phyloP scores from a whole-genome alignment of 2,797 vertebrate species.

The Chelmon rostratus region DNA sequence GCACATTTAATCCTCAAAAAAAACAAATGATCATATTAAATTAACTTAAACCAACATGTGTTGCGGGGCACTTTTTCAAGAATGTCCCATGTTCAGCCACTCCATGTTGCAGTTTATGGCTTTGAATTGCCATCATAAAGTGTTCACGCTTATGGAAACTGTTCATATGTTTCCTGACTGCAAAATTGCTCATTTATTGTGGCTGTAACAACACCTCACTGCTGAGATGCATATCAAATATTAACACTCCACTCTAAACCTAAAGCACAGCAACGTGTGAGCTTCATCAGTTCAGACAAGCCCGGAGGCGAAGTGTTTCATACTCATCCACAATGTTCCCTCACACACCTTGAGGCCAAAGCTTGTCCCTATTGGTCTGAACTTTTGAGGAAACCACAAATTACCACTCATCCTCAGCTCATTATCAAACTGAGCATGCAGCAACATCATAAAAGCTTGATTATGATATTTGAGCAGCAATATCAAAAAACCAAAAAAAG shows the following conservation, averaged over 20 bases:
- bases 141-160: background rate
- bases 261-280: conserved; percentile 9
- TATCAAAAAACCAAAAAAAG: background rate
- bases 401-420: background rate
- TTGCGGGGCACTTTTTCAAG: background rate
- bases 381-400: conserved; percentile 4
- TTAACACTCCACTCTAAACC: conserved; percentile 19
- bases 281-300: conserved; percentile 23
- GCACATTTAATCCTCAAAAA: background rate
- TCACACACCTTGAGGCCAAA: conserved; percentile 39
- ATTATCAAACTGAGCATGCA: background rate
- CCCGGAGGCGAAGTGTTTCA: conserved; percentile 22
- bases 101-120: background rate
- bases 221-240: conserved; percentile 39
- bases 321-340: conserved; percentile 13
- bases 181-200: conserved; percentile 8
- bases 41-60: background rate
- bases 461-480: background rate
- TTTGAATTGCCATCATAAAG: background rate
- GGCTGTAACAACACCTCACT: background rate
- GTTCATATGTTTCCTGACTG: background rate
- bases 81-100: background rate
- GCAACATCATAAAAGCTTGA: background rate
- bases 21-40: background rate
- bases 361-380: conserved; percentile 1